Evolutionary conservation across 2,113 vertebrate species (phyloP).

Genomic region (Monopterus albus): DNA sequence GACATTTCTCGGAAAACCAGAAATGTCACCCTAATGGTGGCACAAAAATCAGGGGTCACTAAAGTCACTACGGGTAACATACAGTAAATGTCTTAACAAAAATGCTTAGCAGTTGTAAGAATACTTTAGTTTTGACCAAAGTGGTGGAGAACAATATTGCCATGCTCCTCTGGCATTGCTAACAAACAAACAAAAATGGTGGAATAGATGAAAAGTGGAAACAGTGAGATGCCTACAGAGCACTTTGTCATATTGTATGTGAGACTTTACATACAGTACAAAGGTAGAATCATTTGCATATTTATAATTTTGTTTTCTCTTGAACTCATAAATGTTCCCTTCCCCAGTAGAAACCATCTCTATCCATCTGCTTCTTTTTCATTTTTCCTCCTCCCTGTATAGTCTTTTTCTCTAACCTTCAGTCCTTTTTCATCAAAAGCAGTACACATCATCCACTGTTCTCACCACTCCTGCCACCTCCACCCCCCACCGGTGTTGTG

Average conservation of each 20-base stretch:
- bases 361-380: constrained; percentile 23
- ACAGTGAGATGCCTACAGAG: neutral
- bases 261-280: neutral
- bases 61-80: too few relatives aligned
- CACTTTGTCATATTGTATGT: neutral
- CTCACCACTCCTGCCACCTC: constrained; percentile 11
- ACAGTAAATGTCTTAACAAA: too few relatives aligned
- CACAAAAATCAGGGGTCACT: too few relatives aligned
- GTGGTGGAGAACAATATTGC: too few relatives aligned
- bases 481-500: constrained; percentile 33
- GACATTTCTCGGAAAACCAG: too few relatives aligned
- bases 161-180: too few relatives aligned
- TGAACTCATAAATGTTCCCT: constrained; percentile 18
- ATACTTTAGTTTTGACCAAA: too few relatives aligned
- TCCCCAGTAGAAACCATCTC: constrained; percentile 30
- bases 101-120: too few relatives aligned
- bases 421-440: constrained; percentile 40
- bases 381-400: neutral
- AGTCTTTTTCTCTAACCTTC: neutral
- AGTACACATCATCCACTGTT: neutral
- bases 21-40: too few relatives aligned
- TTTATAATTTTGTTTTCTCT: neutral
- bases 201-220: too few relatives aligned
- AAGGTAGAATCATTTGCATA: neutral
- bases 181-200: too few relatives aligned